Evolutionary conservation across 2,113 vertebrate genomes (phyloP).

Genomic region (Ictalurus punctatus): DNA sequence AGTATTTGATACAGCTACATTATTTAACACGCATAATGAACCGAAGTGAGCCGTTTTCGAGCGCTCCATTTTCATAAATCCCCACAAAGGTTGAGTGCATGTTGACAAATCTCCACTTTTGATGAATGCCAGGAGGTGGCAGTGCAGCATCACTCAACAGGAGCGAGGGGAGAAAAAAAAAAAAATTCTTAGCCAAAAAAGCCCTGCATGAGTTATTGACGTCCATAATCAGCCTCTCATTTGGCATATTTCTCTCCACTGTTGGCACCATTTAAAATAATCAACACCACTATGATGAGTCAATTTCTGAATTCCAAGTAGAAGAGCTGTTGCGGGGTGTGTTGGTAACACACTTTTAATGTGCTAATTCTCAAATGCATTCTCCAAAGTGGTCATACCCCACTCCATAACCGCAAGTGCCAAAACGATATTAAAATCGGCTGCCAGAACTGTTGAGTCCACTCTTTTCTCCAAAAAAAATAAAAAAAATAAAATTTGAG

Average conservation of each 20-base stretch:
- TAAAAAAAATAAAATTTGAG: background rate
- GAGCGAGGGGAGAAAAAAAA: background rate
- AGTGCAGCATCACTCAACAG: constrained; percentile 69
- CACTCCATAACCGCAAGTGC: constrained; percentile 51
- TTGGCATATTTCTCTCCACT: constrained; percentile 52
- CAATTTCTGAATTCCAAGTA: constrained; percentile 55
- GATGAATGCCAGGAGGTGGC: constrained; percentile 72
- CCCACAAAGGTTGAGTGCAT: constrained; percentile 21
- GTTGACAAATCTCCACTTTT: constrained; percentile 27
- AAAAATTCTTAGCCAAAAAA: constrained; percentile 57
- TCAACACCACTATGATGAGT: constrained; percentile 57
- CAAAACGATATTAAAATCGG: constrained; percentile 53
- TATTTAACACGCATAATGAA: background rate
- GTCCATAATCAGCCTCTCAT: constrained; percentile 56
- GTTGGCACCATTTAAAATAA: constrained; percentile 58
- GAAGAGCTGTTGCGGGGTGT: constrained; percentile 54
- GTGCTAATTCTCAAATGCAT: constrained; percentile 58
- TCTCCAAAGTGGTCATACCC: constrained; percentile 52
- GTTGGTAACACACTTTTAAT: constrained; percentile 60
- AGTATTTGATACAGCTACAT: background rate
- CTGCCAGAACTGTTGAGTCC: constrained; percentile 44
- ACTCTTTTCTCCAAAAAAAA: constrained; percentile 24
- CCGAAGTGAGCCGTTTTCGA: background rate
- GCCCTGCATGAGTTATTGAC: constrained; percentile 54
- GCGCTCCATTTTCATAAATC: constrained; percentile 30